These are phyloP conservation scores for Papilio helenus DNA, from an alignment of 1,140 invertebrate species.

Conservation along the genomic window DNA sequence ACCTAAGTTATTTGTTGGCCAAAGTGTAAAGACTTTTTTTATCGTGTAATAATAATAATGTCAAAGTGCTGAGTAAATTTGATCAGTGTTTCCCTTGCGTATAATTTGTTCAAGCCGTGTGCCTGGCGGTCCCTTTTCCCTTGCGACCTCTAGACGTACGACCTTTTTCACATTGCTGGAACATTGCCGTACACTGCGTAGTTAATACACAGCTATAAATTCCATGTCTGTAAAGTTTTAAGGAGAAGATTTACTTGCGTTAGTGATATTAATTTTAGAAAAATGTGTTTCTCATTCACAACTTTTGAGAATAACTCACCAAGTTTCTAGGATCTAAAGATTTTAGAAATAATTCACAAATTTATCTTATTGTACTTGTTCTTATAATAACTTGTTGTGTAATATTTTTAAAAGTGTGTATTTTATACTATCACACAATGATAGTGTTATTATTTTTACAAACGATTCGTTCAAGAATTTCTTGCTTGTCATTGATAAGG, in stretches of 20 bases:
- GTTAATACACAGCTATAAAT: not conserved
- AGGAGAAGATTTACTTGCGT: not conserved
- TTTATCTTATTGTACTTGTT: not conserved
- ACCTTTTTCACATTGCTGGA: slow-evolving; percentile 52
- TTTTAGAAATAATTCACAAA: too few species aligned
- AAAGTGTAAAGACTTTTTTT: not conserved
- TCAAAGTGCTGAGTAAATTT: not conserved
- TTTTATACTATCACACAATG: slow-evolving; percentile 12
- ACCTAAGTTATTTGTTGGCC: not conserved
- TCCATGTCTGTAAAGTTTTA: slow-evolving; percentile 2
- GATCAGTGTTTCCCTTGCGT: not conserved
- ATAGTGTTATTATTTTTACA: not conserved
- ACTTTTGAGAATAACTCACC: not conserved
- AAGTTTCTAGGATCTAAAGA: not conserved
- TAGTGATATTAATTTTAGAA: not conserved
- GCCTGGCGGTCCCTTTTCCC: slow-evolving; percentile 32
- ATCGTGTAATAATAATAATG: not conserved
- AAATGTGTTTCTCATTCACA: not conserved
- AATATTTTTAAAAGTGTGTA: not conserved
- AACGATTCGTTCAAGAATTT: slow-evolving; percentile 29
- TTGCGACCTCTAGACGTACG: slow-evolving; percentile 68
- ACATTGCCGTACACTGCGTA: slow-evolving; percentile 26
- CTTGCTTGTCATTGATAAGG: slow-evolving; percentile 25
- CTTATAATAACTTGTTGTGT: not conserved
- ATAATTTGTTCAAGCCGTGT: not conserved